Evolutionary conservation across 2,888 invertebrate species (phyloP), one percentile per base, ranked within the genome.

Genomic region (Pogonocherus hispidulus): DNA sequence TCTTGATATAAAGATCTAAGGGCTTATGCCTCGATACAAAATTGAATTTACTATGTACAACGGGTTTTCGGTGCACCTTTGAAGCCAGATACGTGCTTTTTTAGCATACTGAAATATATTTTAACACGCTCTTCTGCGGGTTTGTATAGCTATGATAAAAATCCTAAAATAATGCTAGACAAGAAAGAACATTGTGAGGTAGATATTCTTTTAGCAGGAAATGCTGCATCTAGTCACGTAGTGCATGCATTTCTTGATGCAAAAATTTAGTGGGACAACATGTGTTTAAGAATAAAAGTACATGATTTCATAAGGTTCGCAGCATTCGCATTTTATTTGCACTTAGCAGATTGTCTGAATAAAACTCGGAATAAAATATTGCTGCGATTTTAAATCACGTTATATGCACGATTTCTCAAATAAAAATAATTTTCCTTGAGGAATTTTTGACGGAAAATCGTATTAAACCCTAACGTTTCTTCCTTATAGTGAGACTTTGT

Each of bases 21-120:
- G 71, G 74, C 74, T 75, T 71, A 76, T 71, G 73, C 66, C 70
- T 69, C 74, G 73, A 73, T 73, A 75, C 73, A 74, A 71, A 76
- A 76, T 76, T 75, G 76, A 76, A 75, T 74, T 74, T 75, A 67
- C 71, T 63, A 63, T 55, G 60, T 70, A 73, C 70, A 67, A 70
- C 67, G 68, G 41, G 66, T 64, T 67, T 64, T 71, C 65, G 18
- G 52, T 49, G 67, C 22, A 67, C 67, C 63, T 67, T 64, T 66
- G 66, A 66, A 60, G 55, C 64, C 51, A 9, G 37, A 52, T 60
- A 66, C 66, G 66, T 66, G 66, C 57, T 52, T 52, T 60, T 44
- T 46, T 44, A 60, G 35, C 60, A 66, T 60, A 60, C 56, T 52
- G 59, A 52, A 60, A 66, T 49, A 56, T 55, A 65, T 65, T 49